A percentile compares a stretch with the other conserved stretches of the same genome.
phyloP scores from a whole-genome alignment of 2,113 vertebrate genomes.

The Mastomys natalensis region DNA sequence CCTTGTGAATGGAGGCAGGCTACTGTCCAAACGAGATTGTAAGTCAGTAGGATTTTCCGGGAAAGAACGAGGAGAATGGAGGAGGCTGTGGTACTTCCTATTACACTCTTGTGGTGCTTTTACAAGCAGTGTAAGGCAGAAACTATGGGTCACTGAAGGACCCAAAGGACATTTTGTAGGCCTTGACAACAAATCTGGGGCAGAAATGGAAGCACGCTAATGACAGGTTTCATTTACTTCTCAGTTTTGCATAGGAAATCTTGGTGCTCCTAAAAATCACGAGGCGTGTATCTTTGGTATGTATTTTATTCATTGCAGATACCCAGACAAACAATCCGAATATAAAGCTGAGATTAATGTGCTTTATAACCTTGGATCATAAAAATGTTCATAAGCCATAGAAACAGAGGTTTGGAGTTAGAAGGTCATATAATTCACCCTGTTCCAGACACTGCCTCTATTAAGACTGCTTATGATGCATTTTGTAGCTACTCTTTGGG shows the following conservation, averaged over 20 bases:
- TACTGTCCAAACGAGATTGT: slow-evolving; percentile 19
- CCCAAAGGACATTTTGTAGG: background rate
- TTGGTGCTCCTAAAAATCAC: slow-evolving; percentile 57
- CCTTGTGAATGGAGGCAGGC: background rate
- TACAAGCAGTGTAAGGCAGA: background rate
- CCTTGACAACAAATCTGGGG: background rate
- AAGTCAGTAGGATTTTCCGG: background rate
- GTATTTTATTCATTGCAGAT: slow-evolving; percentile 62
- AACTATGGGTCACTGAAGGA: background rate
- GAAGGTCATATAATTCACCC: slow-evolving; percentile 74
- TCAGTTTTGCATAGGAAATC: slow-evolving; percentile 32
- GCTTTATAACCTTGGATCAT: slow-evolving; percentile 63
- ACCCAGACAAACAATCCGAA: slow-evolving; percentile 66
- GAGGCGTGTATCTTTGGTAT: slow-evolving; percentile 42
- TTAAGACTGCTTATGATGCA: slow-evolving; percentile 39
- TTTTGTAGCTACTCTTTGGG: background rate
- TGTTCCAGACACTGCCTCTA: slow-evolving; percentile 52
- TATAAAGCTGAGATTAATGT: slow-evolving; percentile 74
- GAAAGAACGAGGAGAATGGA: background rate
- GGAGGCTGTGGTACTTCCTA: background rate
- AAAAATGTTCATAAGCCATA: slow-evolving; percentile 61
- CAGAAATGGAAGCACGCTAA: background rate
- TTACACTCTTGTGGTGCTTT: background rate
- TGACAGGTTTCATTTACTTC: slow-evolving; percentile 31
- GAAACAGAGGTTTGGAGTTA: slow-evolving; percentile 62